Base-by-base conservation (phyloP, 1,140 invertebrate genomes). In the Drosophila tristis region DNA sequence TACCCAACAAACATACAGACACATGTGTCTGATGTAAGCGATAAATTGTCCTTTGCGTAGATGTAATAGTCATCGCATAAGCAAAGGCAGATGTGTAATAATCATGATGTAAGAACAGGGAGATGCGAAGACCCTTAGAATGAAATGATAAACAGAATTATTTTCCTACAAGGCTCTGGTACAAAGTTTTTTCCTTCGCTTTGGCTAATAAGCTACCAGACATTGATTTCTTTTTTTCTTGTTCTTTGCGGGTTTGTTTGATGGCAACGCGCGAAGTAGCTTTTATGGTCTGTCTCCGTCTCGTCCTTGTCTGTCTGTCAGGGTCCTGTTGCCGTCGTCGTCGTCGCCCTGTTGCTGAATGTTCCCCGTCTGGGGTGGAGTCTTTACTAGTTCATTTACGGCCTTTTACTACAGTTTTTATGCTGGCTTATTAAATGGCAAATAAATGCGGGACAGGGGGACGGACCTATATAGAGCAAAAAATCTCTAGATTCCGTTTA, bases 371-470 rank as follows among this genome's bases (percentile, higher is more conserved):
- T 65, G 62, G 48, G 57, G 3, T 25, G 23, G 23, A 25, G 23
- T 25, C 23, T 86, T 58, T 78, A 78, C 82, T 86, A 87, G 85
- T 86, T 86, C 78, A 86, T 86, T 86, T 86, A 86, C 81, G 76
- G 77, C 81, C 74, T 80, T 86, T 80, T 86, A 87, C 81, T 86
- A 86, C 82, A 87, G 82, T 86, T 87, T 74, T 86, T 86, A 87
- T 87, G 82, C 78, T 29, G 57, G 82, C 81, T 86, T 86, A 86
- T 86, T 86, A 86, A 86, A 81, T 75, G 82, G 59, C 51, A 77
- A 78, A 87, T 86, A 81, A 86, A 86, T 86, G 81, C 56, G 74
- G 81, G 60, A 11, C 35, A 9, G 11, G 35, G 0, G 35, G 11
- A 39, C 35, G 13, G 35, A 13, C 26, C 5, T 3, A 47, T 66